Conservation (phyloP, 2,113 vertebrate species). For the Protobothrops mucrosquamatus region DNA sequence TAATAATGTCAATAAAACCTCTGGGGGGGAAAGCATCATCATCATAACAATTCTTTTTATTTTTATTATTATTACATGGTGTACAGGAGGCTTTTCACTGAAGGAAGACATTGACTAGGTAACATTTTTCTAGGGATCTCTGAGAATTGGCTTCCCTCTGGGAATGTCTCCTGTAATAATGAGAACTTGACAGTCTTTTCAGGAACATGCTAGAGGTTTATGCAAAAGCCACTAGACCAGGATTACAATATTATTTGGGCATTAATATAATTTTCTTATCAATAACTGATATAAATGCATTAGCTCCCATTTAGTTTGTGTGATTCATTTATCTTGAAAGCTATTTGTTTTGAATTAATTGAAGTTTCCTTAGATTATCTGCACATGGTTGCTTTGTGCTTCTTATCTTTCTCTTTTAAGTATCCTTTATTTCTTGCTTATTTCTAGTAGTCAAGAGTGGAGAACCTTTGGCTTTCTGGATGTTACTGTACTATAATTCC, state of each 20-base stretch:
- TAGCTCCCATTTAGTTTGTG: not conserved
- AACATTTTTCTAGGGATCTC: not conserved
- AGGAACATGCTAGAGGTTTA: constrained; percentile 31
- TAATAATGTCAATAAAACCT: not conserved
- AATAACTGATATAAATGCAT: not conserved
- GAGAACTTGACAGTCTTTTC: constrained; percentile 33
- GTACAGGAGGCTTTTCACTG: not conserved
- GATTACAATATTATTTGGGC: not conserved
- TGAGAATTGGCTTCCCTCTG: not conserved
- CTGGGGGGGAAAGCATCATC: not conserved
- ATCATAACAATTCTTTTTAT: not conserved
- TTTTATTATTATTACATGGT: not conserved
- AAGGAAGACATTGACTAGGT: not conserved
- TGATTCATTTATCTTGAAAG: not conserved
- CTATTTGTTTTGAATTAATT: not conserved
- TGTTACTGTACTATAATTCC: not conserved
- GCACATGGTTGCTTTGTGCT: not conserved
- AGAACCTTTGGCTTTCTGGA: not conserved
- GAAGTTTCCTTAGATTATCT: not conserved
- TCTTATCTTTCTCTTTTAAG: not conserved
- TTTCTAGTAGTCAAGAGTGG: not conserved
- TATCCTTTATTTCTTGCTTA: not conserved
- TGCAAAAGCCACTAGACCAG: not conserved
- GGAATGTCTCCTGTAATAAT: constrained; percentile 17
- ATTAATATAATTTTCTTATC: not conserved